phyloP scores from a whole-genome alignment of 2,797 vertebrate genomes.

The Chaenodraco wilsoni region DNA sequence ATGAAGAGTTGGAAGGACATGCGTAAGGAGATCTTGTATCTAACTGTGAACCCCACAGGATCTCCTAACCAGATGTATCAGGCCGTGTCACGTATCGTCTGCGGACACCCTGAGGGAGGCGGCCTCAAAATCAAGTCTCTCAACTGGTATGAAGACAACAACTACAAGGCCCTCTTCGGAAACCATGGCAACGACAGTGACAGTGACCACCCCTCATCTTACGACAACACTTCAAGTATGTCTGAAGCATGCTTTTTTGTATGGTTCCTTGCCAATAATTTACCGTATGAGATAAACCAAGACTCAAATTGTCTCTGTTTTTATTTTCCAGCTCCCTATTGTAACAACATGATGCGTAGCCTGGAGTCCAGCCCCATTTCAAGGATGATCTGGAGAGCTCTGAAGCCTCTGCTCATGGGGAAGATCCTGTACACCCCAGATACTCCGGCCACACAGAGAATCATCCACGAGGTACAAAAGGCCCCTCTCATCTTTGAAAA shows the following conservation, averaged over 20 bases:
- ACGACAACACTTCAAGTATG: conserved; percentile 98
- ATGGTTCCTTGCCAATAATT: not conserved
- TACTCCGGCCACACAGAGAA: conserved; percentile 90
- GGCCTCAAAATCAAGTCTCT: conserved; percentile 98
- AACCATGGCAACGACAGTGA: conserved; percentile 89
- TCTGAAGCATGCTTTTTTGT: not conserved
- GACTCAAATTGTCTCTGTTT: conserved; percentile 5
- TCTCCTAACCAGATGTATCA: conserved; percentile 94
- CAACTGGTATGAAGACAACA: conserved; percentile 99
- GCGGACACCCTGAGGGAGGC: conserved; percentile 94
- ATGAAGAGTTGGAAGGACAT: conserved; percentile 97
- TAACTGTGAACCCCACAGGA: conserved; percentile 86
- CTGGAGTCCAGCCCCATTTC: conserved; percentile 96
- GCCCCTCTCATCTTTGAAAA: not conserved
- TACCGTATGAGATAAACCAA: not conserved
- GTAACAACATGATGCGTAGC: conserved; percentile 93
- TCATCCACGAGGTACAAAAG: conserved; percentile 91
- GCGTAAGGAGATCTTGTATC: conserved; percentile 93
- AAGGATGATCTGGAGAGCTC: conserved; percentile 96
- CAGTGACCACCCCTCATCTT: conserved; percentile 81
- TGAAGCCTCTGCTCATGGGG: conserved; percentile 95
- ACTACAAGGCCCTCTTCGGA: conserved; percentile 96
- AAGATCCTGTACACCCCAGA: conserved; percentile 97
- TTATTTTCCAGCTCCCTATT: conserved; percentile 89
- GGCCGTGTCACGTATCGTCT: conserved; percentile 95